These are phyloP conservation scores for Halocynthia aurantium DNA, from an alignment of 23 tunicate genomes.

Conservation along the genomic window DNA sequence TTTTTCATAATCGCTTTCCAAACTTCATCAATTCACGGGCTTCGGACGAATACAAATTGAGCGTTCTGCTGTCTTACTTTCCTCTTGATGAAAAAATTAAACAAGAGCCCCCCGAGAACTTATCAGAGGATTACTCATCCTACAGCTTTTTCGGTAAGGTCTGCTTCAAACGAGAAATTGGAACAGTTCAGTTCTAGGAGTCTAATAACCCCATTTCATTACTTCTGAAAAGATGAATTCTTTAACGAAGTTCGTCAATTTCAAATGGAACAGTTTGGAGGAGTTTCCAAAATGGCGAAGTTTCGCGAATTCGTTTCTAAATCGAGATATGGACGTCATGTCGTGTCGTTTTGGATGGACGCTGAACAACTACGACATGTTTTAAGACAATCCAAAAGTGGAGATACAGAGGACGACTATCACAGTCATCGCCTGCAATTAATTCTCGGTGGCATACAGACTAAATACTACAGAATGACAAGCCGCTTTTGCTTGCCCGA, in stretches of 20 bases:
- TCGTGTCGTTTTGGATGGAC: constrained; percentile 70
- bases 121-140: too few species aligned
- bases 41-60: constrained; percentile 23
- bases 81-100: too few species aligned
- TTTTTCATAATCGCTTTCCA: constrained; percentile 21
- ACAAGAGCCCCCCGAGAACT: too few species aligned
- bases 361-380: constrained; percentile 23
- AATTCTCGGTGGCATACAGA: constrained; percentile 26
- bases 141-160: too few species aligned
- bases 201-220: too few species aligned
- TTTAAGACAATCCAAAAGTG: not conserved
- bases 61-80: not conserved
- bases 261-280: not conserved
- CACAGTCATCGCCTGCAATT: not conserved
- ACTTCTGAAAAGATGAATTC: too few species aligned
- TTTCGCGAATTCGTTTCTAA: constrained; percentile 13
- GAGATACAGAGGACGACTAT: not conserved
- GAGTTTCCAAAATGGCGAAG: constrained; percentile 23
- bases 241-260: too few species aligned
- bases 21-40: constrained; percentile 11
- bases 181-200: too few species aligned
- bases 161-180: too few species aligned
- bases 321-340: constrained; percentile 18
- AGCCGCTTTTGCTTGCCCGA: constrained; percentile 34
- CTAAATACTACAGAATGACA: constrained; percentile 36